Evolutionary conservation across 2,113 vertebrate species (phyloP).

Genomic region (Corydoras sp.): DNA sequence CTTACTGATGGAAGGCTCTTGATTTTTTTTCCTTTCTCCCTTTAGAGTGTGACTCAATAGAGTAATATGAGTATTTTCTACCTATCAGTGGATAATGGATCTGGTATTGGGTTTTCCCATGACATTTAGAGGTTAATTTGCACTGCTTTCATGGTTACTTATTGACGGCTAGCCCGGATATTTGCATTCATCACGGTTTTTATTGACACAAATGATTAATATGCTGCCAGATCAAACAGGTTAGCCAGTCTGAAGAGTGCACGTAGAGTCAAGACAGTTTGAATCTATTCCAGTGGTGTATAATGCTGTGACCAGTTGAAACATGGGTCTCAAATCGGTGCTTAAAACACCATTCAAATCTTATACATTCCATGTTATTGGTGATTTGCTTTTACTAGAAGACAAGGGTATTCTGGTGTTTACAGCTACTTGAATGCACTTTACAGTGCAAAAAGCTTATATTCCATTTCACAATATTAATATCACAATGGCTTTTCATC

Average conservation of each 20-base stretch:
- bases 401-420: conserved; percentile 1
- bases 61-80: conserved; percentile 49
- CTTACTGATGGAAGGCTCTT: conserved; percentile 5
- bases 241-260: conserved; percentile 44
- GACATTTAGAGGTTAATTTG: conserved; percentile 77
- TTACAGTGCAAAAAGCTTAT: conserved; percentile 11
- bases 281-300: conserved; percentile 38
- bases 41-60: conserved; percentile 23
- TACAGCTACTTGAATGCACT: conserved; percentile 23
- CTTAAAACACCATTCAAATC: background rate
- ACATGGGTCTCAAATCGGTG: conserved; percentile 17
- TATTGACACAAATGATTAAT: conserved; percentile 75
- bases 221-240: conserved; percentile 65
- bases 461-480: conserved; percentile 22
- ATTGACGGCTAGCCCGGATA: conserved; percentile 62
- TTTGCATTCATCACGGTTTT: conserved; percentile 71
- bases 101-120: conserved; percentile 64
- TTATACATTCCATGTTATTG: conserved; percentile 21
- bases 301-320: conserved; percentile 19
- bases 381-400: conserved; percentile 30
- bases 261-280: conserved; percentile 29
- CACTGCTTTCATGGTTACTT: conserved; percentile 69
- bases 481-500: conserved; percentile 37
- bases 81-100: conserved; percentile 55
- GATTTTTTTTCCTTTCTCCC: conserved; percentile 18